These are phyloP conservation scores for Caprella mutica DNA, from an alignment of 2,888 invertebrate genomes.

Conservation along the genomic window DNA sequence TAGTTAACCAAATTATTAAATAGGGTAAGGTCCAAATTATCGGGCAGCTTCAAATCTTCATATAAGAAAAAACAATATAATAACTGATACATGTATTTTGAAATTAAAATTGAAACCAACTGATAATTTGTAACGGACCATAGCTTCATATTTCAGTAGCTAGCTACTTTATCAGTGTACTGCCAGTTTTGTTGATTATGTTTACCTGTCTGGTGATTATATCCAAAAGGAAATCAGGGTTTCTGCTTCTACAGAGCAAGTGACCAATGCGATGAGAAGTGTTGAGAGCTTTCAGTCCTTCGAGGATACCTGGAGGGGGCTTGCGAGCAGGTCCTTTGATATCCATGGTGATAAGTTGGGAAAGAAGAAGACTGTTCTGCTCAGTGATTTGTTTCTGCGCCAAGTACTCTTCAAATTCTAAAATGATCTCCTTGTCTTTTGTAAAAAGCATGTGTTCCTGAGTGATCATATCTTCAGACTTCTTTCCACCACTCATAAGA, in stretches of 20 bases:
- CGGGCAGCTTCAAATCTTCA: too few relatives aligned
- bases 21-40: too few relatives aligned
- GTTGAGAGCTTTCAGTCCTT: slow-evolving; percentile 66
- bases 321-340: slow-evolving; percentile 70
- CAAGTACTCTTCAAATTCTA: slow-evolving; percentile 81
- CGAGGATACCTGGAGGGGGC: slow-evolving; percentile 63
- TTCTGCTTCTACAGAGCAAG: slow-evolving; percentile 71
- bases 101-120: too few relatives aligned
- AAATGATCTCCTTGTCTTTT: slow-evolving; percentile 62
- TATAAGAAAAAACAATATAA: too few relatives aligned
- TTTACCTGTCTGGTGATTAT: slow-evolving; percentile 80
- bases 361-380: slow-evolving; percentile 66
- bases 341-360: slow-evolving; percentile 65
- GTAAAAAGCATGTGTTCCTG: slow-evolving; percentile 58
- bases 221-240: slow-evolving; percentile 82
- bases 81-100: too few relatives aligned
- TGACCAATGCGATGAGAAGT: slow-evolving; percentile 70
- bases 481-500: slow-evolving; percentile 47
- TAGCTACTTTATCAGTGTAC: too few relatives aligned
- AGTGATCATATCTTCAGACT: slow-evolving; percentile 50
- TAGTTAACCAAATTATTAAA: too few relatives aligned
- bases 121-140: too few relatives aligned
- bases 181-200: slow-evolving; percentile 42
- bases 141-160: too few relatives aligned
- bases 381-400: slow-evolving; percentile 82